phyloP scores from a whole-genome alignment of 1,140 invertebrate genomes.

The Cydia amplana region DNA sequence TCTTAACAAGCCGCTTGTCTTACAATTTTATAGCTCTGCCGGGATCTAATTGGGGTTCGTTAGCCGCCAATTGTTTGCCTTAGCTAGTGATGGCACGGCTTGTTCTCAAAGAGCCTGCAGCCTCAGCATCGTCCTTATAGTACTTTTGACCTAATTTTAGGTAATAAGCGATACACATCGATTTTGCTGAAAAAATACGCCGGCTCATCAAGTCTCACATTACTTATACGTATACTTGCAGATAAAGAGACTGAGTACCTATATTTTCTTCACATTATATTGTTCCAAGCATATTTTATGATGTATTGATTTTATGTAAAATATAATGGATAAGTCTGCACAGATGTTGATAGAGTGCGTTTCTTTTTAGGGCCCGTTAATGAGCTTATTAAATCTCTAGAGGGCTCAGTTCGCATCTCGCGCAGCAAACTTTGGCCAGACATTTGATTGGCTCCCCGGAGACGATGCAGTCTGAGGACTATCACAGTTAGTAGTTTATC shows the following conservation, averaged over 20 bases:
- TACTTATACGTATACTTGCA: no score
- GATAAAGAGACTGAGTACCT: no score
- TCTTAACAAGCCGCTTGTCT: constrained; percentile 28
- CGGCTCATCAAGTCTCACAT: no score
- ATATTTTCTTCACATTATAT: no score
- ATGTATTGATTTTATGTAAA: no score
- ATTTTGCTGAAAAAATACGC: no score
- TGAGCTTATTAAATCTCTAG: constrained; percentile 36
- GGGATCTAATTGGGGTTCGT: constrained; percentile 63
- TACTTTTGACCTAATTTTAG: no score
- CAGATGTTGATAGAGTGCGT: not conserved
- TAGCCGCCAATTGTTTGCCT: constrained; percentile 56
- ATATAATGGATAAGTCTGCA: not conserved
- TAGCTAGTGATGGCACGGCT: constrained; percentile 34
- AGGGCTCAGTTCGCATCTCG: constrained; percentile 39
- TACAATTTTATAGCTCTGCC: constrained; percentile 19
- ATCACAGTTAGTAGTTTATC: constrained; percentile 24
- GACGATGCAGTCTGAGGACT: constrained; percentile 24
- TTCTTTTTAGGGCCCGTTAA: not conserved
- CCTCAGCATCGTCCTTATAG: no score
- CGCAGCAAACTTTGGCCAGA: constrained; percentile 39
- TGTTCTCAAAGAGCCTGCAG: not conserved
- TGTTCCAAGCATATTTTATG: no score
- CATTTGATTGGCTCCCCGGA: constrained; percentile 44
- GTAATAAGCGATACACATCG: no score